phyloP scores from a whole-genome alignment of 2,888 invertebrate species.

The Napeogenes inachia region DNA sequence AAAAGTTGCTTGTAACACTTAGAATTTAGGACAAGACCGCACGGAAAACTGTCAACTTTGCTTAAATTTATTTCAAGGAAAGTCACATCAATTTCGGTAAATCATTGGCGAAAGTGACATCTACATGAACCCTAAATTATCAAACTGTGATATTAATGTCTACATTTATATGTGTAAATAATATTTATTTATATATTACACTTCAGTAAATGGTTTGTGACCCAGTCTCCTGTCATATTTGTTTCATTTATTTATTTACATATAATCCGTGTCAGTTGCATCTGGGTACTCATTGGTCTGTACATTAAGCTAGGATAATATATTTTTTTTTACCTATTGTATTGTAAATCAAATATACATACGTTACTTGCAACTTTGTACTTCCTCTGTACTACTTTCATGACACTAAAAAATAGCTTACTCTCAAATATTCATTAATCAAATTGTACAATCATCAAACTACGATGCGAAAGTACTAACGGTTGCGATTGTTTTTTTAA shows the following conservation, averaged over 20 bases:
- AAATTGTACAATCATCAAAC: constrained; percentile 10
- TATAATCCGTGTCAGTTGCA: too few relatives aligned
- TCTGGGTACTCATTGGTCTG: too few relatives aligned
- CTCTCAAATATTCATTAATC: background rate
- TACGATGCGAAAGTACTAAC: constrained; percentile 11
- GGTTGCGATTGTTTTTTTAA: constrained; percentile 14
- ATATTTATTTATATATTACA: background rate
- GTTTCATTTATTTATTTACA: too few relatives aligned
- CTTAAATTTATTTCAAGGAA: constrained; percentile 12
- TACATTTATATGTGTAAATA: background rate
- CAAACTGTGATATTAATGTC: constrained; percentile 6
- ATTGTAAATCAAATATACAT: too few relatives aligned
- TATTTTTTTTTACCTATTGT: too few relatives aligned
- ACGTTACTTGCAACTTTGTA: background rate
- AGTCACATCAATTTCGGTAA: constrained; percentile 14
- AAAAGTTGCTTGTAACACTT: background rate
- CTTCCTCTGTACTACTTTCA: background rate
- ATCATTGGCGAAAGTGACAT: constrained; percentile 13
- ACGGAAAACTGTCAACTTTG: constrained; percentile 1
- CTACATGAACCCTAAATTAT: constrained; percentile 6
- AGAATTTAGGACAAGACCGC: constrained; percentile 12
- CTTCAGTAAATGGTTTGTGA: too few relatives aligned
- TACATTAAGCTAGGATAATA: too few relatives aligned
- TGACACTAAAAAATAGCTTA: background rate
- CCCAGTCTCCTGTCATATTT: too few relatives aligned